phyloP scores from a whole-genome alignment of 2,797 vertebrate genomes.

The Halcyon badia region DNA sequence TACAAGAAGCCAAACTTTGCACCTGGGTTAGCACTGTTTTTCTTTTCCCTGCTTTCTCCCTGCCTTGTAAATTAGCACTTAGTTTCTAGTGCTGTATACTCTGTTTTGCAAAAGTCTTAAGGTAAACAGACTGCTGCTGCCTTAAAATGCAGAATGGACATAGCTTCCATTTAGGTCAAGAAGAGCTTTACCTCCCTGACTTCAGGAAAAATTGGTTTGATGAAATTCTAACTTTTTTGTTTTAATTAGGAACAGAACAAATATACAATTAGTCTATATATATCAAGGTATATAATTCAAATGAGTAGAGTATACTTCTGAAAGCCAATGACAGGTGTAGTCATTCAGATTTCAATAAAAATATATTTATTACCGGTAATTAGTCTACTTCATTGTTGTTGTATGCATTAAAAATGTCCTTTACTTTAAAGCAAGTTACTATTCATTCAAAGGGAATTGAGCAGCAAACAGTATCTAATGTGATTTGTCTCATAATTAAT shows the following conservation, averaged over 20 bases:
- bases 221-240: background rate
- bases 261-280: conserved; percentile 30
- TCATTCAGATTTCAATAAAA: conserved; percentile 69
- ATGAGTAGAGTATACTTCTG: background rate
- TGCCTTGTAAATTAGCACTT: background rate
- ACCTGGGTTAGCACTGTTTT: background rate
- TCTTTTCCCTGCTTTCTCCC: background rate
- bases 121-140: background rate
- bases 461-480: conserved; percentile 50
- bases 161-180: background rate
- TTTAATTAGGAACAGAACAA: conserved; percentile 20
- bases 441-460: conserved; percentile 64
- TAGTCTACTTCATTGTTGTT: conserved; percentile 51
- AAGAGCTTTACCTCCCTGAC: background rate
- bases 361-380: conserved; percentile 61
- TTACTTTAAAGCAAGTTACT: conserved; percentile 53
- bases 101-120: background rate
- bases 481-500: conserved; percentile 72
- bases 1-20: background rate
- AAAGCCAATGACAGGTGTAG: conserved; percentile 18
- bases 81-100: background rate
- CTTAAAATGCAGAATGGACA: background rate
- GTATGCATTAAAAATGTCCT: conserved; percentile 37
- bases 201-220: background rate
- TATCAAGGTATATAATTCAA: conserved; percentile 34